These are phyloP conservation scores for Tapera naevia DNA, from an alignment of 2,797 vertebrate species.

Conservation along the genomic window DNA sequence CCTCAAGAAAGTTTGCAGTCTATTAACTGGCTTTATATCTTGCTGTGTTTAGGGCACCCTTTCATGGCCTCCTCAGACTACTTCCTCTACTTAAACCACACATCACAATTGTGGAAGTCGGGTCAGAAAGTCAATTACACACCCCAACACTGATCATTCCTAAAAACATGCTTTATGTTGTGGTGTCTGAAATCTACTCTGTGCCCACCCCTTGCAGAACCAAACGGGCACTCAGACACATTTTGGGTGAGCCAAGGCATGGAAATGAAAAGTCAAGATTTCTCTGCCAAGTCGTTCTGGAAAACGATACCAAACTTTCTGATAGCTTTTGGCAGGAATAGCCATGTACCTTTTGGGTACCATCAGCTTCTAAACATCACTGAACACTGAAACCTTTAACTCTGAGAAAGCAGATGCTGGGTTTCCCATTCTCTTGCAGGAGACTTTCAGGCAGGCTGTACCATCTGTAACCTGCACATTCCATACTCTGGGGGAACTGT, in stretches of 20 bases:
- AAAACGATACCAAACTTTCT: neutral
- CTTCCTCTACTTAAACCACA: neutral
- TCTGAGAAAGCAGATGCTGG: neutral
- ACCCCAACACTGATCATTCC: neutral
- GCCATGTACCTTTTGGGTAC: neutral
- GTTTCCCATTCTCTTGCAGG: neutral
- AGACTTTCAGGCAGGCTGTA: neutral
- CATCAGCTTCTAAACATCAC: neutral
- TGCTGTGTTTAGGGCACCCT: neutral
- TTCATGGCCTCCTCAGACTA: neutral
- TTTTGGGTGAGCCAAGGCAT: neutral
- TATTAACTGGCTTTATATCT: neutral
- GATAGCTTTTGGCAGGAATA: neutral
- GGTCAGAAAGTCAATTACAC: neutral
- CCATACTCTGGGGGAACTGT: neutral
- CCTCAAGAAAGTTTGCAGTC: neutral
- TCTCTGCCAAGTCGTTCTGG: neutral
- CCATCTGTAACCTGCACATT: neutral
- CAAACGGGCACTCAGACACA: neutral
- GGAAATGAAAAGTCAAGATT: neutral
- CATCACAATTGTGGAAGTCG: neutral
- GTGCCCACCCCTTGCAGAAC: neutral
- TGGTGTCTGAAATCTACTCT: neutral
- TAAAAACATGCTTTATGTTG: fast-evolving
- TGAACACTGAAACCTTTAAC: neutral